Evolutionary conservation across 53 echinoderm and acorn worm genomes (phyloP), one percentile per base, ranked within the genome.

Genomic region (Hippasteria phrygiana): DNA sequence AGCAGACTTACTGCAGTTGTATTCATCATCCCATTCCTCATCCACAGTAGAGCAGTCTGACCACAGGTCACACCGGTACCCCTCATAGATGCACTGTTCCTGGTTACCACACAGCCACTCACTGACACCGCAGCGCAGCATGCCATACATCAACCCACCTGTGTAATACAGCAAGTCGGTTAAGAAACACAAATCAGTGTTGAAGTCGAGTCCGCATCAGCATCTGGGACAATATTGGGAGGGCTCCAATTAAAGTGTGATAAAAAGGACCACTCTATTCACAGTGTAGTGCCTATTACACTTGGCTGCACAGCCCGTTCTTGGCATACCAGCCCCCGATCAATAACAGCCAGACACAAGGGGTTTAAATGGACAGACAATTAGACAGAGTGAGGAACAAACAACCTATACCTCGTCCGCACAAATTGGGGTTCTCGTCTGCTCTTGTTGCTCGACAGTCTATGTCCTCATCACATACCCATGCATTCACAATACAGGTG

Each of bases 1-100:
- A n/a, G n/a, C 5, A 17, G 39, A 70, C 89, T 79, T 89, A 89
- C 89, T 89, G 80, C 89, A 89, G 73, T 89, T 79, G 40, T 16
- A 17, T 28, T 89, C 89, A 37, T 89, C 89, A 26, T 24, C 43
- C 0, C n/a, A 20, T 11, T 4, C 37, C 16, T 43, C 47, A 8
- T 34, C 54, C 3, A 43, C 67, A 5, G 38, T 53, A 14, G 9
- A 24, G 69, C 88, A 88, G 40, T 29, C 36, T 5, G 20, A 0
- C 0, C 0, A 1, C 3, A 89, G 43, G 55, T 89, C 32, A 48
- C 89, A 89, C 1, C 37, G 40, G 20, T 79, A 40, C 0, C 1
- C 17, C 13, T 37, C 22, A 6, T 41, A 16, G 31, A 89, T 55
- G 42, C 89, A 89, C 72, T 89, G 80, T 80, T 80, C 79, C 1